These are phyloP conservation scores for Dilophus febrilis DNA, from an alignment of 2,888 invertebrate species.

Conservation along the genomic window DNA sequence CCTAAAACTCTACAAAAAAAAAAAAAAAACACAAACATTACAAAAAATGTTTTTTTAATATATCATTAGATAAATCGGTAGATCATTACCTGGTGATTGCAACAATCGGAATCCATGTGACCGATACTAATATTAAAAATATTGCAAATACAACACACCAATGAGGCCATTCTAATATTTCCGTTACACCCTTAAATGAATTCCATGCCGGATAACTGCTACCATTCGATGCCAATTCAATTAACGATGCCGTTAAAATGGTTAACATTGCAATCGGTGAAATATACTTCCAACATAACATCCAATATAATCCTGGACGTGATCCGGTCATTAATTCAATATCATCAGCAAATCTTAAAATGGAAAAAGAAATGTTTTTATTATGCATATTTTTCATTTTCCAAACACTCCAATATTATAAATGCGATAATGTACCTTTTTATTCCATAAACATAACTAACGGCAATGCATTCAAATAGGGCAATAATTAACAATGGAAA, in stretches of 20 bases:
- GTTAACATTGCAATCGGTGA: constrained; percentile 79
- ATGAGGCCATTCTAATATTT: constrained; percentile 66
- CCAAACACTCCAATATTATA: too few relatives aligned
- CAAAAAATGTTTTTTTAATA: not conserved
- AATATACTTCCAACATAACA: constrained; percentile 87
- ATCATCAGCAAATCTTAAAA: constrained; percentile 71
- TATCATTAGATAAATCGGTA: not conserved
- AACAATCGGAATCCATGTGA: constrained; percentile 73
- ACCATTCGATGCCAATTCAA: constrained; percentile 61
- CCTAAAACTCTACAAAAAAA: constrained; percentile 52
- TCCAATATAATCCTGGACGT: constrained; percentile 76
- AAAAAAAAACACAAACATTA: too few relatives aligned
- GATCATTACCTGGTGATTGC: constrained; percentile 55
- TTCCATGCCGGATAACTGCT: constrained; percentile 79
- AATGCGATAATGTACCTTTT: constrained; percentile 48
- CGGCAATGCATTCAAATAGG: constrained; percentile 79
- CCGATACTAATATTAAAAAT: constrained; percentile 57
- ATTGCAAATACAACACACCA: constrained; percentile 67
- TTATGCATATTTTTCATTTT: too few relatives aligned
- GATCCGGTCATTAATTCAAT: constrained; percentile 89
- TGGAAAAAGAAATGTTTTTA: too few relatives aligned
- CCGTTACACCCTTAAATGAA: constrained; percentile 49
- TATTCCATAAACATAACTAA: constrained; percentile 86
- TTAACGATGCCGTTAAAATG: constrained; percentile 67
- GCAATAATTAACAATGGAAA: constrained; percentile 85